Conservation (phyloP, 2,113 vertebrate genomes). For the Caracal caracal region DNA sequence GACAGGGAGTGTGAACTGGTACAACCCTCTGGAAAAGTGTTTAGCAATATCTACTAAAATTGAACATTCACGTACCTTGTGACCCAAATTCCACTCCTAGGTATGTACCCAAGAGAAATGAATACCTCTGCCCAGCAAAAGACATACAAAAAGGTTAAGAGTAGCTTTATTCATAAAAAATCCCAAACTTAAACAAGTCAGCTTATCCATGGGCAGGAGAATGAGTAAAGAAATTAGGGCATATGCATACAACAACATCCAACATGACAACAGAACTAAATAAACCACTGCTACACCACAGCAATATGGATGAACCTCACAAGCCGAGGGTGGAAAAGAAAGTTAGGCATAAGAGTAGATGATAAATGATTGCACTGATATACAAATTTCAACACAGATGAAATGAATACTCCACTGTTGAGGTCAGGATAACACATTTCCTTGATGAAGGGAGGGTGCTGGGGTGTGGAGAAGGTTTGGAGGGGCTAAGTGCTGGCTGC, state of each 20-base stretch:
- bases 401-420: background rate
- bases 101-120: background rate
- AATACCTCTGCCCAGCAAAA: background rate
- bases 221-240: background rate
- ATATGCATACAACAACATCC: background rate
- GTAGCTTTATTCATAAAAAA: background rate
- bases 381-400: background rate
- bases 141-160: background rate
- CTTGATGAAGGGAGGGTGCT: background rate
- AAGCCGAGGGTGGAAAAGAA: background rate
- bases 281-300: background rate
- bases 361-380: background rate
- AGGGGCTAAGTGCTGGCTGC: background rate
- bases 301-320: background rate
- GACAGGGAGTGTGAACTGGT: background rate
- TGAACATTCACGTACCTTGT: background rate
- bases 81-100: background rate
- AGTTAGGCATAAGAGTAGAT: background rate
- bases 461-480: background rate
- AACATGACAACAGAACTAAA: background rate
- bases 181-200: background rate
- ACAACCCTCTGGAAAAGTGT: background rate
- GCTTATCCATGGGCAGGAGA: background rate
- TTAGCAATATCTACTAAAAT: background rate
- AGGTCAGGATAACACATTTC: background rate